Evolutionary conservation across 1,140 invertebrate genomes (phyloP).

Genomic region (Vanessa tameamea): DNA sequence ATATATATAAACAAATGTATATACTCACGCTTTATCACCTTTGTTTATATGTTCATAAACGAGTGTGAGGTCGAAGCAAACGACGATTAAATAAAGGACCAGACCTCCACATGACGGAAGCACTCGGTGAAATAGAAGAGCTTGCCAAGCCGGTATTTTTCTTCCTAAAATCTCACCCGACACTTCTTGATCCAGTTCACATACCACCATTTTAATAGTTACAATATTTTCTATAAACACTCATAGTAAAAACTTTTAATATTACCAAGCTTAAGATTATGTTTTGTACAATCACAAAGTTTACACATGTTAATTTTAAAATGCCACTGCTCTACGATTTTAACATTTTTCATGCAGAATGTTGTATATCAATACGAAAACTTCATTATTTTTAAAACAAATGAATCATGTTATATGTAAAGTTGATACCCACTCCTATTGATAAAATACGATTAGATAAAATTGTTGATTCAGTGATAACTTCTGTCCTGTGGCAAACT

Average conservation of each 20-base stretch:
- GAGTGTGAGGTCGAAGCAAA: constrained; percentile 68
- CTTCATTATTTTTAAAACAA: constrained; percentile 35
- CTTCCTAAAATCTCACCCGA: constrained; percentile 65
- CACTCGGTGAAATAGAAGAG: constrained; percentile 64
- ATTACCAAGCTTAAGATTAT: not conserved
- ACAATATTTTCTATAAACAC: constrained; percentile 12
- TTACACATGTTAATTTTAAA: not conserved
- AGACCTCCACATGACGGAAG: constrained; percentile 70
- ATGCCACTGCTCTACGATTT: not conserved
- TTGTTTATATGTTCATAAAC: constrained; percentile 58
- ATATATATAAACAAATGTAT: not conserved
- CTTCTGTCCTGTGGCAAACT: constrained; percentile 45
- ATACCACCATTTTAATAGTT: constrained; percentile 58
- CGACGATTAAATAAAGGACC: constrained; percentile 61
- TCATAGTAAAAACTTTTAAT: constrained; percentile 11
- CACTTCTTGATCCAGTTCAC: constrained; percentile 68
- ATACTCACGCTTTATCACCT: constrained; percentile 60
- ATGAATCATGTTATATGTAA: constrained; percentile 48
- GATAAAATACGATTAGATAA: constrained; percentile 74
- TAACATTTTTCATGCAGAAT: not conserved
- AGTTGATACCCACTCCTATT: constrained; percentile 60
- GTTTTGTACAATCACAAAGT: not conserved
- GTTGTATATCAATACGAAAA: constrained; percentile 3
- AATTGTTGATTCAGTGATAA: constrained; percentile 61
- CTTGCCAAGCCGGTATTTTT: constrained; percentile 68